Evolutionary conservation across 2,888 invertebrate species (phyloP).

Genomic region (Bhutanitis thaidina): DNA sequence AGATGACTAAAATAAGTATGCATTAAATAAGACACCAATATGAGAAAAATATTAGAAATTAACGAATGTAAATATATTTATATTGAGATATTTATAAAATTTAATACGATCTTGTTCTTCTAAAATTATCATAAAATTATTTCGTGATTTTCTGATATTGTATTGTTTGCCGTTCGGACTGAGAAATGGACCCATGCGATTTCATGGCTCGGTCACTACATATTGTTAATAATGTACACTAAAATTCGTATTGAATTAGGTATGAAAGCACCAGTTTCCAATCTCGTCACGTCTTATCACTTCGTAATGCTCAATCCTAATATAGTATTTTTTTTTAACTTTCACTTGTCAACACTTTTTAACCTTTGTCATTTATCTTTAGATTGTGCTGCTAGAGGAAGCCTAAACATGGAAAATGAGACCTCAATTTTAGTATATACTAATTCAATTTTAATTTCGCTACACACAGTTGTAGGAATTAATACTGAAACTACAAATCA

Average conservation of each 20-base stretch:
- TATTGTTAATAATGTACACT: slow-evolving; percentile 41
- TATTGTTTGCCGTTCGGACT: slow-evolving; percentile 35
- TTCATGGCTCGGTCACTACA: slow-evolving; percentile 49
- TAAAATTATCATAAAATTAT: slow-evolving; percentile 67
- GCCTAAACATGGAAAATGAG: not conserved
- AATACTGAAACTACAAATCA: too few relatives aligned
- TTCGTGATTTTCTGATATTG: slow-evolving; percentile 50
- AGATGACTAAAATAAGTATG: slow-evolving; percentile 63
- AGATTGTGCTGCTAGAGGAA: slow-evolving; percentile 17
- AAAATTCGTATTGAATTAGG: slow-evolving; percentile 47
- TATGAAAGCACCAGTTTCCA: slow-evolving; percentile 53
- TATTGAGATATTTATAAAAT: slow-evolving; percentile 79
- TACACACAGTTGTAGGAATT: too few relatives aligned
- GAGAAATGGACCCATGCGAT: slow-evolving; percentile 29
- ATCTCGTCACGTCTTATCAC: slow-evolving; percentile 40
- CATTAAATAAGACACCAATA: slow-evolving; percentile 79
- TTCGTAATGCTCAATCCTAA: slow-evolving; percentile 42
- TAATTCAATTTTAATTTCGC: too few relatives aligned
- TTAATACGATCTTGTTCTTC: slow-evolving; percentile 78
- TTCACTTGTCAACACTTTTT: slow-evolving; percentile 14
- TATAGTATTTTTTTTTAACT: slow-evolving; percentile 20
- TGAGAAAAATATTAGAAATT: slow-evolving; percentile 67
- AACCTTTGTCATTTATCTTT: slow-evolving; percentile 17
- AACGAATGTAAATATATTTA: slow-evolving; percentile 78
- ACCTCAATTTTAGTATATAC: too few relatives aligned